Base-by-base conservation (phyloP, 2,888 invertebrate genomes). In the Fragum sueziense region DNA sequence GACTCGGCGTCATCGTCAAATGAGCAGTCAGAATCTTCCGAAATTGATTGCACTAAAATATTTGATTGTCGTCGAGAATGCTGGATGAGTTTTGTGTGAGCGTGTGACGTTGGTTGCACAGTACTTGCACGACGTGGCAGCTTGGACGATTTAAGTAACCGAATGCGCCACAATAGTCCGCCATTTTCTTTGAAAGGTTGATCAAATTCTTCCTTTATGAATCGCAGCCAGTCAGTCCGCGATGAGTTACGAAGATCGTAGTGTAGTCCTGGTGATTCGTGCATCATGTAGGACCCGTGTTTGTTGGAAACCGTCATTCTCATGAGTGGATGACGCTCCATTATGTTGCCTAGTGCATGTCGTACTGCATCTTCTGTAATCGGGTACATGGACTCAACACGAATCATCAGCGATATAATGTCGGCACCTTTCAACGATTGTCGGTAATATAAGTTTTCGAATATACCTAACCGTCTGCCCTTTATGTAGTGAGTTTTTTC, bases 271-370 rank as follows among this genome's bases (percentile, higher is more conserved):
- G 61, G 41, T 17, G 52, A 70, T 62, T 80, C 76, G 34, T 74
- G 70, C 70, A 83, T 76, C 22, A 34, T 47, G 22, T 72, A 41
- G 4, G 52, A 34, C 0, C 54, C 52, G n/a, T 62, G 37, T 25
- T 61, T 25, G 17, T 27, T 57, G 0, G n/a, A 7, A 20, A 47
- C 37, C n/a, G 20, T 31, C 27, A 79, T 79, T 34, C 81, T 75
- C 57, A 84, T 61, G n/a, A 84, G 61, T 22, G 84, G 81, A 52
- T 84, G 84, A 14, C 81, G 62, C 52, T 70, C 14, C 31, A 65
- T 54, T n/a, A 82, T 61, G 1, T 37, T 34, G 2, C 52, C 17
- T 14, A 81, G 62, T 37, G 84, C 84, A 47, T 68, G 34, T 20
- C 33, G 25, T 1, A 72, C 72, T 17, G 67, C 47, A 1, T 22